Evolutionary conservation across 2,888 invertebrate species (phyloP), one percentile per base, ranked within the genome.

Genomic region (Caenorhabditis sinica): DNA sequence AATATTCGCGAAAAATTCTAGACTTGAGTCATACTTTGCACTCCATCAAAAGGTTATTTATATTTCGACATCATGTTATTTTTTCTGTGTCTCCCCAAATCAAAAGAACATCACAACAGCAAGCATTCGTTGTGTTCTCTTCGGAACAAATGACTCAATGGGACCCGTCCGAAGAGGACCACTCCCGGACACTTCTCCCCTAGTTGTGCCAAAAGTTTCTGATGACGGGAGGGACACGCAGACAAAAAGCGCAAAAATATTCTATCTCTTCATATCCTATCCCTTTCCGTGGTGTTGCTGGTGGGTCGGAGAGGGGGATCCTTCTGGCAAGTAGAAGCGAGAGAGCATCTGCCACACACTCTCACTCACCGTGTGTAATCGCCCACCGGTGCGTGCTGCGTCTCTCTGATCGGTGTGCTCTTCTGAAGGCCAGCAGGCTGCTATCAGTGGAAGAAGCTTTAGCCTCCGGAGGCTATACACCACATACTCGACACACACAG

Each of bases 371-470:
- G 77, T 83, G 83, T 83, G 83, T 83, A 83, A 83, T 83, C 83
- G 83, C 83, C 83, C 83, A 83, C 83, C 76, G 76, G 66, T 66
- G 76, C 68, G 58, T 73, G 61, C 83, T 83, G 77, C 83, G 83
- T 83, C 77, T 83, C 83, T 66, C 51, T 45, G 73, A 77, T 68
- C 68, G 60, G 74, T 20, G 69, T 60, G 45, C 36, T 82, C 61
- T 69, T 51, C 51, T 8, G 45, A 4, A 30, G 20, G 56, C 30
- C 49, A 53, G 58, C 63, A 71, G 79, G 61, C 79, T 63, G 79
- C 79, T 79, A 79, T 79, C 79, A 79, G 79, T 71, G 77, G 77
- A 77, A 60, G 40, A 72, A 61, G 74, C 76, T 76, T 69, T 76
- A 68, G 69, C 71, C 77, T 71, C 68, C 66, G 76, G 40, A 40